phyloP scores from a whole-genome alignment of 2,113 vertebrate species.

The Noturus placidus region DNA sequence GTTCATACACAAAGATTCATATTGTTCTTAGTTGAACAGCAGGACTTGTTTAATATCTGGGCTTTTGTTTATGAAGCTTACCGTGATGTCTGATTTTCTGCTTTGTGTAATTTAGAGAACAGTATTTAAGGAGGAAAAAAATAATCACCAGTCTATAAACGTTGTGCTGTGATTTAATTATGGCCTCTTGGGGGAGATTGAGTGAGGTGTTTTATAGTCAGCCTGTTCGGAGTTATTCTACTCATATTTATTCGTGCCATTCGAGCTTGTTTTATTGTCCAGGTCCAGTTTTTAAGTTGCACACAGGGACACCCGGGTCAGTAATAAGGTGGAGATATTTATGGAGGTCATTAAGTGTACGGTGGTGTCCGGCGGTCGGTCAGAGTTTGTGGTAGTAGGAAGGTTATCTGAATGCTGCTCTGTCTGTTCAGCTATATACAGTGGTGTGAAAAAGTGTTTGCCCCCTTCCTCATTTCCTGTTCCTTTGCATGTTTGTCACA shows the following conservation, averaged over 20 bases:
- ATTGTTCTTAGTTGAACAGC: background rate
- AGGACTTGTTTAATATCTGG: background rate
- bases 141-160: constrained; percentile 5
- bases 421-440: background rate
- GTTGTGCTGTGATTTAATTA: constrained; percentile 8
- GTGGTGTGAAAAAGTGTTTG: too few relatives aligned
- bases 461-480: too few relatives aligned
- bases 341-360: constrained; percentile 51
- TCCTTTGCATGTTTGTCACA: too few relatives aligned
- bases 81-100: background rate
- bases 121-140: background rate
- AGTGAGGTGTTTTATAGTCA: constrained; percentile 23
- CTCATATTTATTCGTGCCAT: constrained; percentile 31
- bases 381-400: constrained; percentile 56
- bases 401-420: constrained; percentile 4
- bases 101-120: constrained; percentile 6
- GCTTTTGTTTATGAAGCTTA: background rate
- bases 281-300: background rate
- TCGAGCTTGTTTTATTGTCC: constrained; percentile 1
- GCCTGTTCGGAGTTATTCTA: background rate
- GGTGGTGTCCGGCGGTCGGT: constrained; percentile 47
- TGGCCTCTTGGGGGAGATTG: background rate
- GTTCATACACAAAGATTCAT: background rate
- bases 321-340: constrained; percentile 54
- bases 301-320: constrained; percentile 25